Percentiles rank a stretch among this genome's conserved stretches.
Evolutionary conservation across 2,113 vertebrate species (phyloP).

Genomic region (Morone chrysops): DNA sequence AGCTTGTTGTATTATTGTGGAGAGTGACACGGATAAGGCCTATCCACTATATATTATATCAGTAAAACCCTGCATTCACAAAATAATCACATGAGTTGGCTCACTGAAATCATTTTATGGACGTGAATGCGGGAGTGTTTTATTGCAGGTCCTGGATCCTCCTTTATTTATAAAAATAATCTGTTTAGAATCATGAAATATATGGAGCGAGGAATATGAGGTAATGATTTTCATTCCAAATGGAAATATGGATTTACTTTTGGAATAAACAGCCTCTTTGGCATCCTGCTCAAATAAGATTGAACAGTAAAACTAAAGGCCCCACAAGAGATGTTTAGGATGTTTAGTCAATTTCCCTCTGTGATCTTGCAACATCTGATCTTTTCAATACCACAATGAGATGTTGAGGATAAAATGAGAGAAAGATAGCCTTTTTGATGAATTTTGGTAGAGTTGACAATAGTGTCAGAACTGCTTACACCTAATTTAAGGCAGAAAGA

Average conservation of each 20-base stretch:
- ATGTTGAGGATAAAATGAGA: background rate
- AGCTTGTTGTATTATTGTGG: background rate
- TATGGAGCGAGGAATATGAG: conserved; percentile 38
- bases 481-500: background rate
- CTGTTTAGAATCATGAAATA: conserved; percentile 36
- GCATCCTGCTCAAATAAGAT: background rate
- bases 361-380: conserved; percentile 8
- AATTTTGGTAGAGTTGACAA: background rate
- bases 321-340: conserved; percentile 24
- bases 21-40: background rate
- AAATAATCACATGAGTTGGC: background rate
- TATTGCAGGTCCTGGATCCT: conserved; percentile 8
- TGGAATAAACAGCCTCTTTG: conserved; percentile 36
- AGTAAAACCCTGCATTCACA: background rate
- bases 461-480: background rate
- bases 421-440: background rate
- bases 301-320: conserved; percentile 35
- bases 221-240: conserved; percentile 56
- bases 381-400: background rate
- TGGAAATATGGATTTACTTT: conserved; percentile 48
- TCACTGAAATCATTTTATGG: background rate
- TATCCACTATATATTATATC: background rate
- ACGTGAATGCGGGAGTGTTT: background rate
- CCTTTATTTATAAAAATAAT: conserved; percentile 45
- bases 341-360: conserved; percentile 9